Percentiles rank a stretch among this genome's conserved stretches.
Conservation (phyloP, 2,888 invertebrate species). For the Metalampra italica region DNA sequence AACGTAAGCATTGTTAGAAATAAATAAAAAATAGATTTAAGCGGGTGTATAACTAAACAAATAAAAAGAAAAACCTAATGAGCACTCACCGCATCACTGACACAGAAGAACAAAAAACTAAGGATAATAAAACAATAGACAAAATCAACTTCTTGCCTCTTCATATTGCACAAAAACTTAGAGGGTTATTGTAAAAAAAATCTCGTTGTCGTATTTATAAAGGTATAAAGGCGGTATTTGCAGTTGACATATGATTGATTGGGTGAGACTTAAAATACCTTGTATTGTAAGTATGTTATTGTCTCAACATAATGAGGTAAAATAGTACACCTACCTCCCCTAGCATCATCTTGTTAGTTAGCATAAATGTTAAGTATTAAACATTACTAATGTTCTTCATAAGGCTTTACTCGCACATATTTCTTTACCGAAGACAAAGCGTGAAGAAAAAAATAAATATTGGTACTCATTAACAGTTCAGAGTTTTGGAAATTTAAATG, state of each 20-base stretch:
- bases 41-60: too few relatives aligned
- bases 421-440: too few relatives aligned
- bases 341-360: neutral
- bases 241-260: conserved; percentile 30
- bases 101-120: conserved; percentile 18
- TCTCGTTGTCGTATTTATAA: neutral
- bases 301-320: conserved; percentile 15
- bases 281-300: conserved; percentile 24
- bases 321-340: neutral
- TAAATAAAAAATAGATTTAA: too few relatives aligned
- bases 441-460: too few relatives aligned
- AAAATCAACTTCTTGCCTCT: conserved; percentile 17
- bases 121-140: conserved; percentile 13
- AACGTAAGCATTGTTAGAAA: too few relatives aligned
- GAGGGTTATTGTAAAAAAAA: neutral
- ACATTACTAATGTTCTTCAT: too few relatives aligned
- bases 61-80: neutral
- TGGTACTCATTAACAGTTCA: too few relatives aligned
- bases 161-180: conserved; percentile 17
- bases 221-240: too few relatives aligned
- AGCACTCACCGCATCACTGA: conserved; percentile 28
- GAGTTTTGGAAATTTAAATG: too few relatives aligned
- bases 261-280: conserved; percentile 3
- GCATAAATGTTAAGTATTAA: neutral
- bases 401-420: too few relatives aligned